phyloP scores from a whole-genome alignment of 2,113 vertebrate species.

The Ophthalmolycus amberensis region DNA sequence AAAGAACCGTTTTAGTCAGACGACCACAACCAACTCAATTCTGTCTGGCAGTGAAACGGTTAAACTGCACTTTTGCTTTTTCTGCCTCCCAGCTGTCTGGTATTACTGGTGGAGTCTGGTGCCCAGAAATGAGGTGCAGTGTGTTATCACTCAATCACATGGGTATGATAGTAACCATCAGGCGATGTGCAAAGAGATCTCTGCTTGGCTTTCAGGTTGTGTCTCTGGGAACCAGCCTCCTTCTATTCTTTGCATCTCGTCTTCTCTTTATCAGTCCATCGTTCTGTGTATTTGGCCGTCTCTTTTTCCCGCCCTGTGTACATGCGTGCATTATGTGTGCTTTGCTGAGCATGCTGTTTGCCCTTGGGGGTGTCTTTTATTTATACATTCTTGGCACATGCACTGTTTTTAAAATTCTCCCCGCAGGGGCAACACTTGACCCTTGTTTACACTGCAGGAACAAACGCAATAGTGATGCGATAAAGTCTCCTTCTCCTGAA shows the following conservation, averaged over 20 bases:
- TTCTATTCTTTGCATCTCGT: slow-evolving; percentile 23
- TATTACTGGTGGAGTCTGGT: slow-evolving; percentile 57
- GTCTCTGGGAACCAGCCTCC: slow-evolving; percentile 11
- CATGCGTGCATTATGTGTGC: slow-evolving; percentile 55
- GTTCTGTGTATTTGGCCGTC: neutral
- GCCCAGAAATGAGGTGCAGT: slow-evolving; percentile 70
- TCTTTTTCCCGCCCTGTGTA: slow-evolving; percentile 7
- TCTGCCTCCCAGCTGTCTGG: slow-evolving; percentile 69
- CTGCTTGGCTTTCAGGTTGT: neutral
- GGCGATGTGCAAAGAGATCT: slow-evolving; percentile 33
- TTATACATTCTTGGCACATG: slow-evolving; percentile 62
- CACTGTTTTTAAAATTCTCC: slow-evolving; percentile 60
- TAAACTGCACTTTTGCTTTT: slow-evolving; percentile 81
- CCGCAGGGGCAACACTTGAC: slow-evolving; percentile 49
- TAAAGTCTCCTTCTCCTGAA: slow-evolving; percentile 25
- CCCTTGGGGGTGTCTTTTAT: slow-evolving; percentile 50
- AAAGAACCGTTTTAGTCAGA: slow-evolving; percentile 76
- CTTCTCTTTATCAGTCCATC: slow-evolving; percentile 7
- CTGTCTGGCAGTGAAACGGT: slow-evolving; percentile 83
- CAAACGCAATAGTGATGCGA: slow-evolving; percentile 25
- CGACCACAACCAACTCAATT: slow-evolving; percentile 81
- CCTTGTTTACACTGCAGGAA: slow-evolving; percentile 50
- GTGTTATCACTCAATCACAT: slow-evolving; percentile 59
- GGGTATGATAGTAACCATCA: slow-evolving; percentile 47
- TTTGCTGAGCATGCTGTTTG: slow-evolving; percentile 58